Percentiles rank a stretch among this genome's conserved stretches.
phyloP scores from a whole-genome alignment of 2,113 vertebrate genomes.

The Podarcis muralis region DNA sequence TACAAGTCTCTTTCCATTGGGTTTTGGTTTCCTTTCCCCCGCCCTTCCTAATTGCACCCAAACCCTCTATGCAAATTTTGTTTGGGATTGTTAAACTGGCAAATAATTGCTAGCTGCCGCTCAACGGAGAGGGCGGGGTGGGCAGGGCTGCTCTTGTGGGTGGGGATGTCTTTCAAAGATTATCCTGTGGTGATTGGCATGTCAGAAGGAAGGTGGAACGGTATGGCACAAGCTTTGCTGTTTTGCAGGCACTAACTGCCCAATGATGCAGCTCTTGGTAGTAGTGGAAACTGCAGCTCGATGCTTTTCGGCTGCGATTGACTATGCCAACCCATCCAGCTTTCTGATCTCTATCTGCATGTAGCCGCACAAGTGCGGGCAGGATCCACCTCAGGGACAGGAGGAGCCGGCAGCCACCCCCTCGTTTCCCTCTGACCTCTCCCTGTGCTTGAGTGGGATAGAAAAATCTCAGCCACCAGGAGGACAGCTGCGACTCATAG shows the following conservation, averaged over 20 bases:
- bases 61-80: background rate
- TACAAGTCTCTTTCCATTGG: background rate
- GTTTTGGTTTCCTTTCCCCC: background rate
- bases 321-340: background rate
- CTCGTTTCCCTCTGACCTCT: background rate
- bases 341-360: background rate
- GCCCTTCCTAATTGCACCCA: background rate
- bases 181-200: background rate
- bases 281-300: background rate
- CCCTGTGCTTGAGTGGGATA: background rate
- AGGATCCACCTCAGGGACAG: background rate
- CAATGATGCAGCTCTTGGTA: background rate
- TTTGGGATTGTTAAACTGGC: background rate
- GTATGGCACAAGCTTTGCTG: background rate
- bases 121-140: background rate
- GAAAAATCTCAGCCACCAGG: background rate
- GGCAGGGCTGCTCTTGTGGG: background rate
- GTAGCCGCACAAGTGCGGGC: background rate
- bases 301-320: background rate
- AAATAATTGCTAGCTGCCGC: background rate
- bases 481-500: background rate
- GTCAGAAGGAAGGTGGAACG: background rate
- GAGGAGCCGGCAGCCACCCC: background rate
- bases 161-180: background rate
- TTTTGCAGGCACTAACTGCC: too few species aligned